Conservation (phyloP, 1,140 invertebrate species). For the Drosophila truncata region DNA sequence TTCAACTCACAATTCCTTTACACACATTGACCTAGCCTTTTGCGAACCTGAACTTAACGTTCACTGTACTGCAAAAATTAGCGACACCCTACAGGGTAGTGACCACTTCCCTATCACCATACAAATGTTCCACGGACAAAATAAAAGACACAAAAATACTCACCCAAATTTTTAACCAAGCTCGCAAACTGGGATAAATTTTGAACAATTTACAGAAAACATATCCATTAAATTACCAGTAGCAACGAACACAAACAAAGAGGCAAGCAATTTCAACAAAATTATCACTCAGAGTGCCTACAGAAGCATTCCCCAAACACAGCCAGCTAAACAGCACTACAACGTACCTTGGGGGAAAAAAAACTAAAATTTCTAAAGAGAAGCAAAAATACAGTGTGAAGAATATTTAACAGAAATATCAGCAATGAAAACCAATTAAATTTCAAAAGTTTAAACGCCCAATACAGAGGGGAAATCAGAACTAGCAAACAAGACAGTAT, state of each 20-base stretch:
- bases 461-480: too few relatives aligned
- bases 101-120: neutral
- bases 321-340: neutral
- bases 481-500: too few relatives aligned
- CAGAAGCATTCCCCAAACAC: too few relatives aligned
- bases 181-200: neutral
- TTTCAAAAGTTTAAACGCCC: neutral
- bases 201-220: neutral
- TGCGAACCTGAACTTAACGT: neutral
- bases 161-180: neutral
- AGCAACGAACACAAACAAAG: too few relatives aligned
- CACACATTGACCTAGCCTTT: too few relatives aligned
- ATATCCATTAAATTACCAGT: neutral
- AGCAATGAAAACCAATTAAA: neutral
- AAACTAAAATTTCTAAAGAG: neutral
- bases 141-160: neutral
- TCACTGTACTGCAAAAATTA: too few relatives aligned
- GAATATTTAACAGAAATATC: slow-evolving; percentile 4
- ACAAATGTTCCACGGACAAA: neutral
- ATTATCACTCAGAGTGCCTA: too few relatives aligned
- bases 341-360: neutral
- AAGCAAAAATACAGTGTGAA: neutral
- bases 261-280: too few relatives aligned
- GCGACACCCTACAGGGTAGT: neutral
- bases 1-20: neutral